A percentile compares a stretch with the other conserved stretches of the same genome.
phyloP scores from a whole-genome alignment of 2,888 invertebrate genomes.

The Smittia sp. region DNA sequence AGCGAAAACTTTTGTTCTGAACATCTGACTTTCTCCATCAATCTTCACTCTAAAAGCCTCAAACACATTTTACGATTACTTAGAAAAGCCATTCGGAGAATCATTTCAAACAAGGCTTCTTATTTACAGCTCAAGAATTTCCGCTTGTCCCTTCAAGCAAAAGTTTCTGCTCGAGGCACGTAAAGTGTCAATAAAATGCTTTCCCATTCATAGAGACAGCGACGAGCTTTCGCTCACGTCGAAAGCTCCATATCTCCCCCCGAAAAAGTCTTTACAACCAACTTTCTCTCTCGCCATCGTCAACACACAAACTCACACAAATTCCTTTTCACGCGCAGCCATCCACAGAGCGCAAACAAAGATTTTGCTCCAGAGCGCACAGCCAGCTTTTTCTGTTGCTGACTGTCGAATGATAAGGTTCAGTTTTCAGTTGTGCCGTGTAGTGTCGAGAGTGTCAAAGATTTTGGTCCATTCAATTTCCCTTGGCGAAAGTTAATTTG shows the following conservation, averaged over 20 bases:
- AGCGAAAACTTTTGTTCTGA: no score
- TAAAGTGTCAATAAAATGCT: not conserved
- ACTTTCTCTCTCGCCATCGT: not conserved
- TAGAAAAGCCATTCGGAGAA: not conserved
- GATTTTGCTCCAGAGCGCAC: not conserved
- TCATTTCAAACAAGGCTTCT: not conserved
- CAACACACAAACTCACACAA: conserved; percentile 18
- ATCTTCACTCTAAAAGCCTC: no score
- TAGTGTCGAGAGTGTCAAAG: conserved; percentile 12
- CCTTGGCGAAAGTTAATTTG: not conserved
- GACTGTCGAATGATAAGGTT: conserved; percentile 40
- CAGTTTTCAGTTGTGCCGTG: conserved; percentile 36
- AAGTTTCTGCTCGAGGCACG: not conserved
- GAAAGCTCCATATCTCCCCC: no score
- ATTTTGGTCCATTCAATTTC: not conserved
- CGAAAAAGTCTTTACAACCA: not conserved
- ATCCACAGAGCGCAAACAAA: conserved; percentile 19
- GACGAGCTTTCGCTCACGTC: not conserved
- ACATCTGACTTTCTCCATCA: no score
- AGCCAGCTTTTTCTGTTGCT: conserved; percentile 36
- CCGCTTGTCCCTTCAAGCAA: not conserved
- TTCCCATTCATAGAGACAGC: not conserved
- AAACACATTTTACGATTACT: no score
- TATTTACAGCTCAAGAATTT: not conserved
- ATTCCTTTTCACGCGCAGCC: conserved; percentile 28